These are phyloP conservation scores for Tachysurus fulvidraco DNA, from an alignment of 2,113 vertebrate genomes.

Conservation along the genomic window DNA sequence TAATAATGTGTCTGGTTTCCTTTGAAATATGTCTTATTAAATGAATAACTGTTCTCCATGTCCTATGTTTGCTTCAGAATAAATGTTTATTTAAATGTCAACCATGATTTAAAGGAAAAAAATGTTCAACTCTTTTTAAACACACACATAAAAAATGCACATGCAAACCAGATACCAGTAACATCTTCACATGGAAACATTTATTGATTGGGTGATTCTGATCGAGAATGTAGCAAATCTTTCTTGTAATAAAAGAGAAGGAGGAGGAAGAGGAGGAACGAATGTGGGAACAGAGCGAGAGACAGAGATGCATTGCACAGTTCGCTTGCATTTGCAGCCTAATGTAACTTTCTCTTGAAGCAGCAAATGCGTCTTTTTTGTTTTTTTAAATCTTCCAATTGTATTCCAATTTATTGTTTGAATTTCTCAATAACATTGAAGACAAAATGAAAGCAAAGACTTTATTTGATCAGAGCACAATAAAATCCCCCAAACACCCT, in stretches of 20 bases:
- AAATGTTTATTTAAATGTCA: neutral
- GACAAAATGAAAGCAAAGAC: neutral
- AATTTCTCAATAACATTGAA: neutral
- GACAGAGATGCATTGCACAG: constrained; percentile 23
- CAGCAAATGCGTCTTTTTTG: neutral
- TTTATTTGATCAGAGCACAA: constrained; percentile 12
- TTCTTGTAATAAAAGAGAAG: constrained; percentile 13
- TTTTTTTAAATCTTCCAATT: neutral
- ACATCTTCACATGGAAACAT: neutral
- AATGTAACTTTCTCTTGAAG: constrained; percentile 12
- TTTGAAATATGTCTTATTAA: constrained; percentile 2
- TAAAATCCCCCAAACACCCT: neutral
- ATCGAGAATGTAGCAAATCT: neutral
- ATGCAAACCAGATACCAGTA: neutral
- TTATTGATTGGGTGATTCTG: neutral
- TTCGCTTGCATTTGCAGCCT: neutral
- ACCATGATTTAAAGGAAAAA: neutral
- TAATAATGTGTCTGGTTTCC: neutral
- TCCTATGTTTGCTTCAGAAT: neutral
- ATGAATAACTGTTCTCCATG: neutral
- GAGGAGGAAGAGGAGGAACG: neutral
- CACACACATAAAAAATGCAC: neutral
- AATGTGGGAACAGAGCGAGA: neutral
- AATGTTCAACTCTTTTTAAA: neutral
- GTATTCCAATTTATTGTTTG: constrained; percentile 21